Conservation (phyloP, 2,888 invertebrate genomes). For the Synergus japonicus region DNA sequence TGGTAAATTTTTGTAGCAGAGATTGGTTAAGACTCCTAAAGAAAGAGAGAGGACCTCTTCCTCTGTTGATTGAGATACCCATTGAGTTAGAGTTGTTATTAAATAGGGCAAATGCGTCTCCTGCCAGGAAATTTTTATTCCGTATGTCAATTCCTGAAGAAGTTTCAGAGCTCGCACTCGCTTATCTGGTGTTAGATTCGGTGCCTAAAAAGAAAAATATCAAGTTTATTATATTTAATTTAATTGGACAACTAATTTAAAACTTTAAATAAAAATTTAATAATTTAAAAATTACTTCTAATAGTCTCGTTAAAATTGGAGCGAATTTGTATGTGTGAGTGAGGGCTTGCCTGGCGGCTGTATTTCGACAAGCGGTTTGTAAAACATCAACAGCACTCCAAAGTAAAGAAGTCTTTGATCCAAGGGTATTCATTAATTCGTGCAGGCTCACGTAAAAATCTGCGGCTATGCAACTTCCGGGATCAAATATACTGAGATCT, state of each 20-base stretch:
- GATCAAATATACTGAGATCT: constrained; percentile 84
- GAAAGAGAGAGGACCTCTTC: constrained; percentile 79
- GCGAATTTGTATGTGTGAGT: constrained; percentile 86
- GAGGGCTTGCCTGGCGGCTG: constrained; percentile 81
- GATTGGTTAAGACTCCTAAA: constrained; percentile 86
- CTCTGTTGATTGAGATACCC: constrained; percentile 80
- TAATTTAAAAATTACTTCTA: constrained; percentile 77
- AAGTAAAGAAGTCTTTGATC: constrained; percentile 80
- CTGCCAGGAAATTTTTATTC: constrained; percentile 89
- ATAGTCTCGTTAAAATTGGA: constrained; percentile 81
- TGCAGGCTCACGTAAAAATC: constrained; percentile 85
- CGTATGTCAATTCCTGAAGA: constrained; percentile 88
- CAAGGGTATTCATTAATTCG: constrained; percentile 81
- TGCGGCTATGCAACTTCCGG: constrained; percentile 81
- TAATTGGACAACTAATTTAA: neutral
- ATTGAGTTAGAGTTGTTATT: constrained; percentile 83
- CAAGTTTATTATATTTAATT: neutral
- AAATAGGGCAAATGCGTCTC: constrained; percentile 86
- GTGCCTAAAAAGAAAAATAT: constrained; percentile 51
- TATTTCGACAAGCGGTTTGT: constrained; percentile 82
- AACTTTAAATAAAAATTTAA: neutral
- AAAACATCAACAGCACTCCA: constrained; percentile 85
- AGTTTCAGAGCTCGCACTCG: constrained; percentile 82
- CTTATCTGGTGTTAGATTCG: constrained; percentile 81
- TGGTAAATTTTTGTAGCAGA: constrained; percentile 88